Evolutionary conservation across 2,888 invertebrate species (phyloP).

Genomic region (Platycheirus rosarum): DNA sequence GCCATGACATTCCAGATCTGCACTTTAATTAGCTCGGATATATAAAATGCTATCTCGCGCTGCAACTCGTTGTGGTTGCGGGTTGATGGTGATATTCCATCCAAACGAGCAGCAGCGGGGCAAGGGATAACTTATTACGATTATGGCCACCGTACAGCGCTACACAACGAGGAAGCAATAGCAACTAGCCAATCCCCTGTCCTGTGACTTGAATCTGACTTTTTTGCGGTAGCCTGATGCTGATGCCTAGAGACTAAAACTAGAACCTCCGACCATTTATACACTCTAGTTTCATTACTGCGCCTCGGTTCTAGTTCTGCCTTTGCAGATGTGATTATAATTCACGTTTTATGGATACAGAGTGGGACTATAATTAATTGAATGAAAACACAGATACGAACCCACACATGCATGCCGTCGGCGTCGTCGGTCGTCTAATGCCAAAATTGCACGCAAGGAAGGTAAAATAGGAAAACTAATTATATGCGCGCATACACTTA

Average conservation of each 20-base stretch:
- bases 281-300: conserved; percentile 46
- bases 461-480: conserved; percentile 49
- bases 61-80: conserved; percentile 27
- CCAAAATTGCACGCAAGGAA: conserved; percentile 58
- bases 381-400: conserved; percentile 44
- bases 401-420: neutral
- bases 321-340: conserved; percentile 47
- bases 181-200: conserved; percentile 42
- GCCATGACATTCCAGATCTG: conserved; percentile 54
- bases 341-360: conserved; percentile 58
- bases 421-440: conserved; percentile 37
- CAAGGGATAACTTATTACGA: conserved; percentile 23
- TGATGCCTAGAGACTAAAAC: conserved; percentile 31
- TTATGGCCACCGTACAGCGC: conserved; percentile 38
- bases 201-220: conserved; percentile 19
- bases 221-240: conserved; percentile 23
- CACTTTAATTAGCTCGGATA: conserved; percentile 56
- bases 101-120: neutral
- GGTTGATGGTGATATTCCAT: neutral
- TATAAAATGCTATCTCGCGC: conserved; percentile 37
- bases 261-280: conserved; percentile 22
- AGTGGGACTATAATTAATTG: conserved; percentile 63
- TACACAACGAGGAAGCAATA: conserved; percentile 48
- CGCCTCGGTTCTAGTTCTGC: conserved; percentile 16
- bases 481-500: conserved; percentile 19